These are phyloP conservation scores for Drosophila niveifrons DNA, from an alignment of 2,888 invertebrate species.

Conservation along the genomic window DNA sequence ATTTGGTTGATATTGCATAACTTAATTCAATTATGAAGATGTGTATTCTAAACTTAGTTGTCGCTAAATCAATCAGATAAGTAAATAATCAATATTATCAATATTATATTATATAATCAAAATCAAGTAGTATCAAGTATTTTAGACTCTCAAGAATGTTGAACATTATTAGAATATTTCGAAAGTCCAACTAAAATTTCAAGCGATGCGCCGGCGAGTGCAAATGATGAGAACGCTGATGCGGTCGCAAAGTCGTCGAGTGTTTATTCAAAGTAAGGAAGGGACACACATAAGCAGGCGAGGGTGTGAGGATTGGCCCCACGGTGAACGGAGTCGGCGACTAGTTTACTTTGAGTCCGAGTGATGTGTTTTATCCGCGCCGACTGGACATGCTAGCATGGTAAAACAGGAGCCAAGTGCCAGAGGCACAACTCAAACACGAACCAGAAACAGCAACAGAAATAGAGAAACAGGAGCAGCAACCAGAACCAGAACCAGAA, in stretches of 20 bases:
- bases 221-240: slow-evolving; percentile 38
- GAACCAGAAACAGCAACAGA: slow-evolving; percentile 33
- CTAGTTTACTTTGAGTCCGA: slow-evolving; percentile 53
- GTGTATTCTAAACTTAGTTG: no score
- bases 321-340: slow-evolving; percentile 34
- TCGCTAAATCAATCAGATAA: no score
- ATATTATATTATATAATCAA: no score
- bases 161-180: background rate
- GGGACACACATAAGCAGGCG: slow-evolving; percentile 40
- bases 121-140: no score
- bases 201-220: background rate
- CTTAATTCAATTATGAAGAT: no score
- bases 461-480: slow-evolving; percentile 1
- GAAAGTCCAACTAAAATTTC: background rate
- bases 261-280: slow-evolving; percentile 57
- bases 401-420: slow-evolving; percentile 59
- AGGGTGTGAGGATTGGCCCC: slow-evolving; percentile 17
- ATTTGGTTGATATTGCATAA: no score
- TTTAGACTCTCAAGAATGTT: no score
- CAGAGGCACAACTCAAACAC: slow-evolving; percentile 39
- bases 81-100: no score
- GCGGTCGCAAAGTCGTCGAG: slow-evolving; percentile 54
- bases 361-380: slow-evolving; percentile 39
- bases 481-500: slow-evolving; percentile 21
- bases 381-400: slow-evolving; percentile 64